Evolutionary conservation across 2,113 vertebrate genomes (phyloP).

Genomic region (Centropus bengalensis): DNA sequence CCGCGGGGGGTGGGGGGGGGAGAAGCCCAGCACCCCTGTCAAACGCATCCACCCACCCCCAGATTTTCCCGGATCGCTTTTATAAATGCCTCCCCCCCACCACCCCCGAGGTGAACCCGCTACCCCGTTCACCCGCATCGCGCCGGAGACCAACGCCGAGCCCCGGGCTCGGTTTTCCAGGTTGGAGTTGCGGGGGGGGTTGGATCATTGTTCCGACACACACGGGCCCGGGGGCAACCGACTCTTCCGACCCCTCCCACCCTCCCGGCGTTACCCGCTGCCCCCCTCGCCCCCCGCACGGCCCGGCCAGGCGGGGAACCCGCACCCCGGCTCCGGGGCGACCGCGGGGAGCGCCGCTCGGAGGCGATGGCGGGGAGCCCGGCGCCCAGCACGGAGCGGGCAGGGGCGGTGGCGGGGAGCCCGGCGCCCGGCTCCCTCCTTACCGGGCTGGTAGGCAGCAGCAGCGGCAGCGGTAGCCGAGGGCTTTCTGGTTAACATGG

Average conservation of each 20-base stretch:
- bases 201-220: slow-evolving; percentile 12
- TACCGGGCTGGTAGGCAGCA: slow-evolving; percentile 84
- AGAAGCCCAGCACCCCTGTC: no score
- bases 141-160: neutral
- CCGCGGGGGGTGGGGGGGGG: no score
- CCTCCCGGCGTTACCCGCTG: no score
- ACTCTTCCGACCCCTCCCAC: no score
- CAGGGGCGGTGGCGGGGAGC: neutral
- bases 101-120: neutral
- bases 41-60: no score
- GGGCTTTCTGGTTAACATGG: slow-evolving; percentile 98
- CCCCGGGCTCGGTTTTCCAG: neutral
- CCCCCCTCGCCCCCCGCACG: neutral
- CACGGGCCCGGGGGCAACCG: neutral
- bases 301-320: neutral
- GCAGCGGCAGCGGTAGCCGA: slow-evolving; percentile 73
- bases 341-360: no score
- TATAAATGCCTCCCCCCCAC: neutral
- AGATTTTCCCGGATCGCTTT: neutral
- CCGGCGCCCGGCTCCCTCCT: slow-evolving; percentile 72
- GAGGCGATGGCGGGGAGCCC: no score
- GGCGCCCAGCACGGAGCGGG: neutral
- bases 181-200: neutral
- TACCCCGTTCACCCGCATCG: neutral
- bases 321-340: no score